Evolutionary conservation across 2,113 vertebrate species (phyloP), one percentile per base, ranked within the genome.

Genomic region (Cololabis saira): DNA sequence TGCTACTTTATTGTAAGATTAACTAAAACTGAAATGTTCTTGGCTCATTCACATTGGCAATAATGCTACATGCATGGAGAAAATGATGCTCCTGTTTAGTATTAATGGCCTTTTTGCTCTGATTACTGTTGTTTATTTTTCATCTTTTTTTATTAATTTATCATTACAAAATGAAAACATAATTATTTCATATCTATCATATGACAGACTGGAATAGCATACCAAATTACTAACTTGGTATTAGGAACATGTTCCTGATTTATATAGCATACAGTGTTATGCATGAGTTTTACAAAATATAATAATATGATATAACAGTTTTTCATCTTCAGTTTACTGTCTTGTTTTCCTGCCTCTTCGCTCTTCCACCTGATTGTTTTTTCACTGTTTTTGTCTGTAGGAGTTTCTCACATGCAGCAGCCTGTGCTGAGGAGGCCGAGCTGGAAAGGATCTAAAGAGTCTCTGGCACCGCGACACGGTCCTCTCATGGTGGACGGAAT

Each of bases 401-500:
- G 87, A 43, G 12, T 88, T 84, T 91, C 95, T 67, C 90, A 92
- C 30, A 93, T 95, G 13, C 95, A 94, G 78, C 96, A 95, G 56
- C 87, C 95, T 0, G 83, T 99, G 70, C 93, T 96, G 83, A 92
- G 97, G 72, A 95, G 93, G 78, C 94, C 93, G 18, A 99, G 98
- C 93, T 98, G 97, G 97, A 99, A 99, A 86, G 98, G 95, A 57
- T 99, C 98, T 12, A 98, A 97, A 84, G 98, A 99, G 84, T 98
- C 97, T 58, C 62, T 99, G 88, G 94, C 93, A 33, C 95, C 95
- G 71, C 90, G 97, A 53, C 95, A 96, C 0, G 94, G 94, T 13
- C 93, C 94, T 43, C 81, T 95, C 8, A 84, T 97, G 80, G 92
- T 90, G 70, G 96, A 98, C 2, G 92, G 91, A 0, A 92, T 93